A percentile compares a stretch with the other conserved stretches of the same genome.
These are phyloP conservation scores for Subacronicta megacephala DNA, from an alignment of 2,888 invertebrate genomes.

Conservation along the genomic window DNA sequence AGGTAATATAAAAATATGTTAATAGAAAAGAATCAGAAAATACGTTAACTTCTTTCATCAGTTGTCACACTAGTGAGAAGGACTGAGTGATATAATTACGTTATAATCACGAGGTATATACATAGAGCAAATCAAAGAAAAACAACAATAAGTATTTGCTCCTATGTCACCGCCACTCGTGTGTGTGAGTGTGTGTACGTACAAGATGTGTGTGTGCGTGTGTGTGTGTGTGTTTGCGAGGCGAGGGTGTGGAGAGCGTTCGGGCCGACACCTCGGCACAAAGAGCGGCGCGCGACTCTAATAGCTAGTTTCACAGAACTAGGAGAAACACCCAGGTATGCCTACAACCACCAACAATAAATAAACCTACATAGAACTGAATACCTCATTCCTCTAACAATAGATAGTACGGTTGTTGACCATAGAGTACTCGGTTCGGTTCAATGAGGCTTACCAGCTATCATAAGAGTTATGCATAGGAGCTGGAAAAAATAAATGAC, in stretches of 20 bases:
- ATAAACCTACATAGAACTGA: too few species aligned
- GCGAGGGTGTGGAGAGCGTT: conserved; percentile 62
- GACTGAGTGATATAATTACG: too few species aligned
- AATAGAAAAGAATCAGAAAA: too few species aligned
- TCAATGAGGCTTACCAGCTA: too few species aligned
- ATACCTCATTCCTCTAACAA: too few species aligned
- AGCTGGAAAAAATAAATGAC: too few species aligned
- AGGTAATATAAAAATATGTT: too few species aligned
- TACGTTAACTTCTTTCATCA: too few species aligned
- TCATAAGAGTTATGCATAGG: too few species aligned
- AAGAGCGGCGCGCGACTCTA: conserved; percentile 72
- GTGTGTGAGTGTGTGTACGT: not conserved
- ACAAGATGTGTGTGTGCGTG: not conserved
- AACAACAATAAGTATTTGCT: conserved; percentile 47
- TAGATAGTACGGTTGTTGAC: too few species aligned
- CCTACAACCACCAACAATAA: conserved; percentile 18
- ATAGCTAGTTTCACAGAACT: conserved; percentile 81
- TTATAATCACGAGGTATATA: not conserved
- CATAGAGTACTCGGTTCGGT: too few species aligned
- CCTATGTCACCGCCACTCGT: conserved; percentile 10
- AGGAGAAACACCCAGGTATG: conserved; percentile 55
- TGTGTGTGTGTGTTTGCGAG: conserved; percentile 4
- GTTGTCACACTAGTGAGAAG: too few species aligned
- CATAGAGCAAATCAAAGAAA: conserved; percentile 43
- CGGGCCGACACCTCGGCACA: conserved; percentile 85